A percentile compares a stretch with the other conserved stretches of the same genome.
Evolutionary conservation across 2,113 vertebrate species (phyloP).

Genomic region (Cinclus mexicanus): DNA sequence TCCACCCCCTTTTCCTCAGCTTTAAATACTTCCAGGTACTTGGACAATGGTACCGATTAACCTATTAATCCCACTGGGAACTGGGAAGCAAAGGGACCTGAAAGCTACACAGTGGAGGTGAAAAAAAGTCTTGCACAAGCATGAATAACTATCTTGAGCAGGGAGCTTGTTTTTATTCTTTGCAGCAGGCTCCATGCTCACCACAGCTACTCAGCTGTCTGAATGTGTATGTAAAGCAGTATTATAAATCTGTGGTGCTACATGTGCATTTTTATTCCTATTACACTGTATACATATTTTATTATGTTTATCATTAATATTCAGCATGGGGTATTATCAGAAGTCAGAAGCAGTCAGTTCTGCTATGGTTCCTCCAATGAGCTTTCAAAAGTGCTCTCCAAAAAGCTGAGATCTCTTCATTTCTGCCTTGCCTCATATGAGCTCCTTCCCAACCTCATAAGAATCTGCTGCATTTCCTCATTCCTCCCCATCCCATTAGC

Average conservation of each 20-base stretch:
- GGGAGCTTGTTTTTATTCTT: constrained; percentile 24
- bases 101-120: not conserved
- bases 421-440: constrained; percentile 14
- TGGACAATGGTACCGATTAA: not conserved
- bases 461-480: not conserved
- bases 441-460: constrained; percentile 8
- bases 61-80: not conserved
- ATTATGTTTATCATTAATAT: constrained; percentile 70
- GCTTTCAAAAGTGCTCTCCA: not conserved
- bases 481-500: not conserved
- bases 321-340: constrained; percentile 41
- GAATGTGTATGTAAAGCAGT: constrained; percentile 30
- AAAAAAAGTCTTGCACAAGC: not conserved
- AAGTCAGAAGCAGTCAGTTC: constrained; percentile 64
- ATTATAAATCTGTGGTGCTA: constrained; percentile 45
- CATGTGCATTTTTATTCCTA: constrained; percentile 51
- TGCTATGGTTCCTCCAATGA: constrained; percentile 15
- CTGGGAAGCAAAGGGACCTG: not conserved
- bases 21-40: not conserved
- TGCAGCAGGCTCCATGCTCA: constrained; percentile 3
- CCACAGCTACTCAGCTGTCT: constrained; percentile 33
- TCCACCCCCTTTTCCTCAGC: not conserved
- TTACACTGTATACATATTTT: constrained; percentile 67
- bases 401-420: constrained; percentile 2
- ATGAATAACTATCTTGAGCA: not conserved